A percentile compares a stretch with the other conserved stretches of the same genome.
These are phyloP conservation scores for Melanogrammus aeglefinus DNA, from an alignment of 2,797 vertebrate genomes.

Conservation along the genomic window DNA sequence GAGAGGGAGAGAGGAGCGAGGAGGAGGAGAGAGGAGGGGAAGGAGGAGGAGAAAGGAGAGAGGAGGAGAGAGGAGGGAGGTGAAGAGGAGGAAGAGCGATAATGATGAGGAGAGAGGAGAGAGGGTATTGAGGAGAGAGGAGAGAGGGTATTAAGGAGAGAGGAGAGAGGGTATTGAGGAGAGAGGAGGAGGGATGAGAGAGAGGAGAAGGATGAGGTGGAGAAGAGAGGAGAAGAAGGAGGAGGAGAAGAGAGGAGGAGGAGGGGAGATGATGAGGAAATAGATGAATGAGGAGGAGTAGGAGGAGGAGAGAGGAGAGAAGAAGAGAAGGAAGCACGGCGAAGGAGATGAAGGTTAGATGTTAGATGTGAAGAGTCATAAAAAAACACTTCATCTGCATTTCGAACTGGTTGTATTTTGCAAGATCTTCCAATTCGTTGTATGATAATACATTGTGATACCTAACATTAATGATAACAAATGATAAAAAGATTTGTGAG, in stretches of 20 bases:
- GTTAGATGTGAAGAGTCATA: background rate
- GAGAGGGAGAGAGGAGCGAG: background rate
- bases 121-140: no score
- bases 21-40: background rate
- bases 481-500: background rate
- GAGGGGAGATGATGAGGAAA: no score
- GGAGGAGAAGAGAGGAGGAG: slow-evolving; percentile 4
- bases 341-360: background rate
- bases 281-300: no score
- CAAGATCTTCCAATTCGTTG: background rate
- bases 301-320: background rate
- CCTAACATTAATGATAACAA: background rate
- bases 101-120: no score
- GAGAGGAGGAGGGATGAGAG: background rate
- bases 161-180: slow-evolving; percentile 45
- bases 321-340: background rate
- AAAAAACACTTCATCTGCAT: background rate
- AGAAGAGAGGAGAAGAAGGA: background rate
- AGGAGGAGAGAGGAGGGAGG: background rate
- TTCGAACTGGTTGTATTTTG: no score
- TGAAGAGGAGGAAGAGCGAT: no score
- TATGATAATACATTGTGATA: background rate
- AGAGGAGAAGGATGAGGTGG: background rate
- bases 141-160: no score
- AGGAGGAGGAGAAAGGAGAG: slow-evolving; percentile 4